phyloP scores from a whole-genome alignment of 2,888 invertebrate species.

The Meiosimyza platycephala region DNA sequence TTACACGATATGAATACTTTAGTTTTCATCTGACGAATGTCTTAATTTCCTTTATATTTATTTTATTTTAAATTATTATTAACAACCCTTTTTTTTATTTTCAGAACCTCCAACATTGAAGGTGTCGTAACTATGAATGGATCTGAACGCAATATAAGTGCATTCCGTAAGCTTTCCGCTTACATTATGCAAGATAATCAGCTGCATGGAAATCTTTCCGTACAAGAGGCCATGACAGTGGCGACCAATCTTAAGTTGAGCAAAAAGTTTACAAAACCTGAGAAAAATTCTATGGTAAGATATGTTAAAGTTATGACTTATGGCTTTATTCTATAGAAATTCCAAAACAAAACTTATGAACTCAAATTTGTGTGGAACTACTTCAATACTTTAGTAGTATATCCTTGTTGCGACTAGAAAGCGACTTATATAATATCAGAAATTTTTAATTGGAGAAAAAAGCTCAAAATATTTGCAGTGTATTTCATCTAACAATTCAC shows the following conservation, averaged over 20 bases:
- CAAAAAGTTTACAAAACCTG: slow-evolving; percentile 74
- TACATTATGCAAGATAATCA: slow-evolving; percentile 97
- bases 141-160: slow-evolving; percentile 82
- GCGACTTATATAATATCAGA: no score
- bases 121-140: slow-evolving; percentile 89
- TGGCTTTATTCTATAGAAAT: background rate
- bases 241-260: slow-evolving; percentile 91
- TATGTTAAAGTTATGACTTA: slow-evolving; percentile 2
- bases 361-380: no score
- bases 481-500: no score
- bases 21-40: background rate
- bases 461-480: no score
- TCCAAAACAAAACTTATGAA: no score
- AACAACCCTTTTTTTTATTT: slow-evolving; percentile 18
- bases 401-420: no score
- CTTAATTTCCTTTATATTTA: background rate
- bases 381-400: no score
- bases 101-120: slow-evolving; percentile 81
- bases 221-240: slow-evolving; percentile 94
- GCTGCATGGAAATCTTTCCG: slow-evolving; percentile 90
- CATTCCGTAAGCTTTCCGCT: slow-evolving; percentile 91
- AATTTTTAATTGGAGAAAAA: no score
- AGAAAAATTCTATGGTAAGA: slow-evolving; percentile 88
- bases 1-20: background rate
- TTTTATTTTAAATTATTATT: background rate